Percentiles rank a stretch among this genome's conserved stretches.
phyloP scores from a whole-genome alignment of 2,113 vertebrate species.

The Seriola quinqueradiata region DNA sequence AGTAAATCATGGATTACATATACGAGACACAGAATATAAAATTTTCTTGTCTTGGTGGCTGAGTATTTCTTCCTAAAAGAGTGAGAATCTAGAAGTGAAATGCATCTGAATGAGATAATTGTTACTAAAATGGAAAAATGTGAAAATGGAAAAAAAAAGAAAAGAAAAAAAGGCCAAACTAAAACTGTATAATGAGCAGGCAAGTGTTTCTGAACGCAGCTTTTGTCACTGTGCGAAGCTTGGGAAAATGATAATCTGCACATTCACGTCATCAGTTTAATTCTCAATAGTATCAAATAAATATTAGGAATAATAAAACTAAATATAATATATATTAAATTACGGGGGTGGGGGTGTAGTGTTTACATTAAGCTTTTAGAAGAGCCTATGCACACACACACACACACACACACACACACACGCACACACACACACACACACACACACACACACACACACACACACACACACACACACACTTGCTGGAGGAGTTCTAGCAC shows the following conservation, averaged over 20 bases:
- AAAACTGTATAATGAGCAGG: background rate
- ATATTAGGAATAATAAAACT: background rate
- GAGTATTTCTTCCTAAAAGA: background rate
- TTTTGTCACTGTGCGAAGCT: background rate
- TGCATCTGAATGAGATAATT: background rate
- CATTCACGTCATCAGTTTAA: background rate
- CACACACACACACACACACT: conserved; percentile 23
- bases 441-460: conserved; percentile 24
- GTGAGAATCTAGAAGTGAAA: background rate
- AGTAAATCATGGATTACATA: conserved; percentile 13
- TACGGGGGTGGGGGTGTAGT: background rate
- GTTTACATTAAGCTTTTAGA: conserved; percentile 26
- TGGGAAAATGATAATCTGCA: conserved; percentile 4
- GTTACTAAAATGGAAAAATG: background rate
- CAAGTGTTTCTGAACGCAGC: background rate
- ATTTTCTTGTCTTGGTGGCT: background rate
- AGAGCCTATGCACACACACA: background rate
- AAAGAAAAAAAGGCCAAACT: background rate
- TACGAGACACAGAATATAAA: conserved; percentile 10
- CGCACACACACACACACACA: conserved; percentile 30
- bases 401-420: conserved; percentile 7
- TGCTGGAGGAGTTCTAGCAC: conserved; percentile 13
- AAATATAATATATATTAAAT: conserved; percentile 10
- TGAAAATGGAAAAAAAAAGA: too few species aligned
- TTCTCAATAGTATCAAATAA: conserved; percentile 10